A percentile compares a stretch with the other conserved stretches of the same genome.
These are phyloP conservation scores for Epistrophe eligans DNA, from an alignment of 2,888 invertebrate genomes.

Conservation along the genomic window DNA sequence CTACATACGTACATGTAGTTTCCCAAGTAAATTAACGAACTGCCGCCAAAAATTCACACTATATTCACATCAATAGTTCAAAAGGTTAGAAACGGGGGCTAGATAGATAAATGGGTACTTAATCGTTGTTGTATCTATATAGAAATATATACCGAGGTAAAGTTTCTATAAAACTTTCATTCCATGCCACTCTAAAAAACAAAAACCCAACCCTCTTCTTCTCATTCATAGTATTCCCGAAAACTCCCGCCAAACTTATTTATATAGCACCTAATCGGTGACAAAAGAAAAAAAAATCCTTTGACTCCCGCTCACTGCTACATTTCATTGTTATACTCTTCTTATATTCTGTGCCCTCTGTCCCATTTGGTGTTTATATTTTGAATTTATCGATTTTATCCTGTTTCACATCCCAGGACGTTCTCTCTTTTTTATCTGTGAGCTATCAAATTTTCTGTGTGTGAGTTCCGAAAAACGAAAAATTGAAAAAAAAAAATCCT, in stretches of 20 bases:
- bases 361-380: conserved; percentile 63
- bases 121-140: no score
- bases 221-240: conserved; percentile 50
- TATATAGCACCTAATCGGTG: conserved; percentile 20
- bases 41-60: no score
- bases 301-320: conserved; percentile 26
- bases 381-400: conserved; percentile 71
- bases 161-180: not conserved
- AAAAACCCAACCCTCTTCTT: not conserved
- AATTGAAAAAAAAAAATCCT: not conserved
- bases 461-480: conserved; percentile 20
- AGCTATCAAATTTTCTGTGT: not conserved
- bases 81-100: no score
- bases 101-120: no score
- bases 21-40: no score
- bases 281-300: not conserved
- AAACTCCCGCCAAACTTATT: conserved; percentile 69
- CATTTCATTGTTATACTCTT: conserved; percentile 40
- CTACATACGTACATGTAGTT: no score
- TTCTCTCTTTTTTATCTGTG: conserved; percentile 33
- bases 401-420: conserved; percentile 67
- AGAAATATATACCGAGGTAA: no score
- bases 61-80: no score
- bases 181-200: not conserved
- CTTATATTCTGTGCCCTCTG: not conserved